Conservation (phyloP, 2,113 vertebrate genomes). For the Petromus typicus region DNA sequence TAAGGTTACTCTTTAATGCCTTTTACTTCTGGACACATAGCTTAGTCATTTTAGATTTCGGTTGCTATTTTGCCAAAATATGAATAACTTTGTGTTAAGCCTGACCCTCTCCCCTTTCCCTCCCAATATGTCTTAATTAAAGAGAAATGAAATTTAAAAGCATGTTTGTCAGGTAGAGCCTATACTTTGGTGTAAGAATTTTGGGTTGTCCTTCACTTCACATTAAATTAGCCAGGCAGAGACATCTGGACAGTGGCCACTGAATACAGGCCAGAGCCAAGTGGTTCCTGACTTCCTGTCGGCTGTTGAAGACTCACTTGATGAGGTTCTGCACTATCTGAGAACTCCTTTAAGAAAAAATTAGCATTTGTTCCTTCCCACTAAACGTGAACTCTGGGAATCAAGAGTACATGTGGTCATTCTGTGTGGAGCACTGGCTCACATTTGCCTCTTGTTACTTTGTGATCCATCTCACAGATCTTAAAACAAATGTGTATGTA, state of each 20-base stretch:
- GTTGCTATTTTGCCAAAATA: slow-evolving; percentile 73
- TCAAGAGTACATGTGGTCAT: not conserved
- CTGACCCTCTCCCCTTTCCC: not conserved
- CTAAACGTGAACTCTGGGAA: not conserved
- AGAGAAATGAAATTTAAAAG: slow-evolving; percentile 60
- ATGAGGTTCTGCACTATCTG: not conserved
- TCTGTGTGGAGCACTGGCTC: slow-evolving; percentile 5
- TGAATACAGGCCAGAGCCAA: not conserved
- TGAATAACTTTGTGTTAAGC: slow-evolving; percentile 59
- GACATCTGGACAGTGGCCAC: slow-evolving; percentile 22
- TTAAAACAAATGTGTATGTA: slow-evolving; percentile 51
- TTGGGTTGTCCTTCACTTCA: slow-evolving; percentile 67
- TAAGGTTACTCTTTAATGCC: slow-evolving; percentile 60
- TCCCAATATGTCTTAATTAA: slow-evolving; percentile 57
- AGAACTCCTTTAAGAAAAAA: not conserved
- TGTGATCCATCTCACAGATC: slow-evolving; percentile 45
- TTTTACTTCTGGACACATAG: slow-evolving; percentile 55
- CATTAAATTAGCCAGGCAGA: slow-evolving; percentile 41
- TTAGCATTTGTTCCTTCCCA: not conserved
- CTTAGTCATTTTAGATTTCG: slow-evolving; percentile 56
- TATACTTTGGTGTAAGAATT: slow-evolving; percentile 61
- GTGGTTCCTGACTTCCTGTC: not conserved
- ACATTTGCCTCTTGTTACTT: not conserved
- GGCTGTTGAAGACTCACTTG: not conserved
- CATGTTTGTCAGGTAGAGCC: slow-evolving; percentile 57